phyloP scores from a whole-genome alignment of 2,113 vertebrate genomes.

The Trichechus manatus region DNA sequence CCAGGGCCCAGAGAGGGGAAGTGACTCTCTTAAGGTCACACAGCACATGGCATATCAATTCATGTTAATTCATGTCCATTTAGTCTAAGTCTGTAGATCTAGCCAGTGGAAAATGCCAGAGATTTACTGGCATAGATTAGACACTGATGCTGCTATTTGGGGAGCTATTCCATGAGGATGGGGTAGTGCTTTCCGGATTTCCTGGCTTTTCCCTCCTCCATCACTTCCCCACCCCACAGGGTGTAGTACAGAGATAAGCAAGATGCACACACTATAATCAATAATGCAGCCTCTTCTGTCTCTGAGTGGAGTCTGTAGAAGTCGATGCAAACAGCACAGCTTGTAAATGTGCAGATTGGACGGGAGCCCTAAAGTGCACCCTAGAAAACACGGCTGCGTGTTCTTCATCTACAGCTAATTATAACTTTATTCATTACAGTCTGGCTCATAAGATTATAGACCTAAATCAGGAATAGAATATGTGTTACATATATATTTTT shows the following conservation, averaged over 20 bases:
- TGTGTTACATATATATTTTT: slow-evolving; percentile 87
- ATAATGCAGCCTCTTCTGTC: slow-evolving; percentile 81
- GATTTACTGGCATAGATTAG: slow-evolving; percentile 69
- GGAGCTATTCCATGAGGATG: slow-evolving; percentile 67
- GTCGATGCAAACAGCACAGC: slow-evolving; percentile 84
- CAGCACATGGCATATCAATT: background rate
- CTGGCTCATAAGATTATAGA: slow-evolving; percentile 86
- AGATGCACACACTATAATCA: slow-evolving; percentile 71
- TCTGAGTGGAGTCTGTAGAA: slow-evolving; percentile 81
- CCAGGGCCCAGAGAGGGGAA: slow-evolving; percentile 15
- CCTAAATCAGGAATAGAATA: slow-evolving; percentile 87
- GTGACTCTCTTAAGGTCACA: slow-evolving; percentile 63
- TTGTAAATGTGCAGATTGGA: slow-evolving; percentile 86
- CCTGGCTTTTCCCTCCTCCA: slow-evolving; percentile 77
- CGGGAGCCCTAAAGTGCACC: slow-evolving; percentile 84
- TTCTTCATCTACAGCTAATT: slow-evolving; percentile 85
- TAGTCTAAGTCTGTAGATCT: background rate
- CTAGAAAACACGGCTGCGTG: slow-evolving; percentile 84
- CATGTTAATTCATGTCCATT: background rate
- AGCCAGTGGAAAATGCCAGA: slow-evolving; percentile 42
- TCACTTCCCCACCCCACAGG: slow-evolving; percentile 67
- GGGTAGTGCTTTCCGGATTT: slow-evolving; percentile 82
- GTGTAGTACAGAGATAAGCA: slow-evolving; percentile 75
- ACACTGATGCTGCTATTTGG: slow-evolving; percentile 73
- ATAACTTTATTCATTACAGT: slow-evolving; percentile 87